Conservation (phyloP, 2,888 invertebrate genomes). For the Thymelicus sylvestris region DNA sequence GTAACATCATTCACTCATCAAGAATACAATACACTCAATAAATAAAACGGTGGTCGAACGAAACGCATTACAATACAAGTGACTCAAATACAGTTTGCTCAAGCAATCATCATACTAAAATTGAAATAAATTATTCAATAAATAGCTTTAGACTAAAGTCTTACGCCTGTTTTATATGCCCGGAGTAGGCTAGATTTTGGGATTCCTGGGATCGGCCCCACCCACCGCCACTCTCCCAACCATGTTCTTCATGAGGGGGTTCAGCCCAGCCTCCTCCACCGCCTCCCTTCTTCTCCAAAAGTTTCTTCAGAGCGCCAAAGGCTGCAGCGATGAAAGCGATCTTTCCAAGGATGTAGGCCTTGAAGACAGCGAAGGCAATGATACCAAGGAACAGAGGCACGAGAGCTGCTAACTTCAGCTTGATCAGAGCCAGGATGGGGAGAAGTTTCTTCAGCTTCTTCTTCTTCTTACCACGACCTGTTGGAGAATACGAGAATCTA, state of each 20-base stretch:
- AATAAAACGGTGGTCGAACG: slow-evolving; percentile 58
- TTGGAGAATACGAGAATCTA: too few relatives aligned
- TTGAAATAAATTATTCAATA: slow-evolving; percentile 38
- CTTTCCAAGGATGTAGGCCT: slow-evolving; percentile 93
- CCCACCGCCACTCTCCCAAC: slow-evolving; percentile 80
- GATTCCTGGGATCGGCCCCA: slow-evolving; percentile 88
- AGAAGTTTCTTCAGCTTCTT: slow-evolving; percentile 90
- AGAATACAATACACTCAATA: slow-evolving; percentile 47
- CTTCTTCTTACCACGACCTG: slow-evolving; percentile 92
- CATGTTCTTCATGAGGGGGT: slow-evolving; percentile 85
- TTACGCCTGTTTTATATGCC: slow-evolving; percentile 79
- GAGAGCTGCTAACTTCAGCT: slow-evolving; percentile 90
- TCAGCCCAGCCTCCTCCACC: slow-evolving; percentile 87
- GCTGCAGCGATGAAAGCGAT: slow-evolving; percentile 91
- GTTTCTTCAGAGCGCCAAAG: slow-evolving; percentile 87
- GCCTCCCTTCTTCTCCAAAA: slow-evolving; percentile 90
- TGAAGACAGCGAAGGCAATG: slow-evolving; percentile 92
- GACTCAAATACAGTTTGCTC: not conserved
- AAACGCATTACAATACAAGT: slow-evolving; percentile 29
- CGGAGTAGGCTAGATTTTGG: slow-evolving; percentile 89
- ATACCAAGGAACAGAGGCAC: slow-evolving; percentile 90
- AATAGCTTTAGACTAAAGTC: slow-evolving; percentile 38
- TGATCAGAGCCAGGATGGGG: slow-evolving; percentile 90
- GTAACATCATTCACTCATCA: slow-evolving; percentile 47
- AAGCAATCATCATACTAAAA: not conserved